Evolutionary conservation across 2,113 vertebrate species (phyloP).

Genomic region (Eidolon helvum): DNA sequence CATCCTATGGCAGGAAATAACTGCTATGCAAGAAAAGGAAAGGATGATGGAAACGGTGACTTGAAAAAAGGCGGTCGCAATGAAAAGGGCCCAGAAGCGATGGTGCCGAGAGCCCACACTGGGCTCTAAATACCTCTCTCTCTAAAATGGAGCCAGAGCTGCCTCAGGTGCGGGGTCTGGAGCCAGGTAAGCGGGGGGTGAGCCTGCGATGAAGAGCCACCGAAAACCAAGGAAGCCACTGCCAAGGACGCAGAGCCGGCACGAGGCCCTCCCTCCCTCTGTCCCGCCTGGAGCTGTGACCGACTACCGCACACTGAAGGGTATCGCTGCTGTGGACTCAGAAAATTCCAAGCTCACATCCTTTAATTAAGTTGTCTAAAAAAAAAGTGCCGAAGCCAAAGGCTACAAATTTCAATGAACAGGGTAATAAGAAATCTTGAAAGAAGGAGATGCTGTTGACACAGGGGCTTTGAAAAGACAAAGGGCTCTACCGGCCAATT

Average conservation of each 20-base stretch:
- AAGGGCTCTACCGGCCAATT: neutral
- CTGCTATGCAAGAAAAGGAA: too few relatives aligned
- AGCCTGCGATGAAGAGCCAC: too few relatives aligned
- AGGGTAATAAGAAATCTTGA: neutral
- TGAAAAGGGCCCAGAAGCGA: neutral
- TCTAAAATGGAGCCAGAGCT: neutral
- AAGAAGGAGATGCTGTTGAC: slow-evolving; percentile 34
- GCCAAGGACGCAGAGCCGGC: neutral
- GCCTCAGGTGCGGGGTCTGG: neutral
- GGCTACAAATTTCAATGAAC: slow-evolving; percentile 5
- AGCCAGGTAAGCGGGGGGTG: rapidly evolving
- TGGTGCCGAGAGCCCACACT: neutral
- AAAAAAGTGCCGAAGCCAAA: neutral
- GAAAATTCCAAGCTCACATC: neutral
- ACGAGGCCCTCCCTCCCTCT: neutral
- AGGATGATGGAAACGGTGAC: neutral
- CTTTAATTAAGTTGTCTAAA: slow-evolving; percentile 29
- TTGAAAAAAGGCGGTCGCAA: neutral
- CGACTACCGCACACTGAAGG: neutral
- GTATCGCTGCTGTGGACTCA: neutral
- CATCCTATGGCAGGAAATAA: neutral
- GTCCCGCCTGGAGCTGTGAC: rapidly evolving
- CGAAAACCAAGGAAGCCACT: neutral
- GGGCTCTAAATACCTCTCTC: neutral
- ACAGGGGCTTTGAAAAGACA: slow-evolving; percentile 8